Base-by-base conservation (phyloP, 2,888 invertebrate species). In the Chironomus tentans region DNA sequence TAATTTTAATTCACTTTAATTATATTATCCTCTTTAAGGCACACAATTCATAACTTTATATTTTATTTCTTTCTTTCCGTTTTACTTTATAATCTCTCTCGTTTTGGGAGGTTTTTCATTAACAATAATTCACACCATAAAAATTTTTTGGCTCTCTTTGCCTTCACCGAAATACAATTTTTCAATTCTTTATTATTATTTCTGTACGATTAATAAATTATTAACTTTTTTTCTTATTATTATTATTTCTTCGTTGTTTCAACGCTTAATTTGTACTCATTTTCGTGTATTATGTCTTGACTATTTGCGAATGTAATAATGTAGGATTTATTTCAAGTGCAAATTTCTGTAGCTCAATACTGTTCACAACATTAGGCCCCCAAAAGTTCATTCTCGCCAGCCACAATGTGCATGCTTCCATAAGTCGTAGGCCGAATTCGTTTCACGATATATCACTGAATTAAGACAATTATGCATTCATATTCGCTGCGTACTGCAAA, bases 291-390 rank as follows among this genome's bases (percentile, higher is more conserved):
- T 71, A 70, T 46, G 46, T 21, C 24, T 71, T 71, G 22, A 10
- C 13, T 56, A 46, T 71, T 71, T 50, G 22, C 71, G 56, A 50
- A 38, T 38, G 65, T 65, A 21, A 18, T 18, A 15, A 48, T 71
- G 71, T 71, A 71, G 71, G 71, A 71, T 71, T 71, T 71, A 71
- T 71, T 71, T 71, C 71, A 71, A 71, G 71, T 71, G 71, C 48
- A 71, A 65, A 71, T 71, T 71, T 28, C 28, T n/a, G 71, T 21
- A 50, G 28, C 68, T 68, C 28, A 68, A 46, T 65, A 21, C 38
- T 24, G 65, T 65, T 65, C 65, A 65, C 68, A 68, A 38, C 68
- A 68, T 10, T 12, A 65, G 65, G 56, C 56, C 56, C 15, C 56
- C 56, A 56, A 56, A 56, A 56, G 56, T 56, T 56, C 56, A 56